These are phyloP conservation scores for Pachymerium ferrugineum DNA, from an alignment of 2,888 invertebrate genomes.

Conservation along the genomic window DNA sequence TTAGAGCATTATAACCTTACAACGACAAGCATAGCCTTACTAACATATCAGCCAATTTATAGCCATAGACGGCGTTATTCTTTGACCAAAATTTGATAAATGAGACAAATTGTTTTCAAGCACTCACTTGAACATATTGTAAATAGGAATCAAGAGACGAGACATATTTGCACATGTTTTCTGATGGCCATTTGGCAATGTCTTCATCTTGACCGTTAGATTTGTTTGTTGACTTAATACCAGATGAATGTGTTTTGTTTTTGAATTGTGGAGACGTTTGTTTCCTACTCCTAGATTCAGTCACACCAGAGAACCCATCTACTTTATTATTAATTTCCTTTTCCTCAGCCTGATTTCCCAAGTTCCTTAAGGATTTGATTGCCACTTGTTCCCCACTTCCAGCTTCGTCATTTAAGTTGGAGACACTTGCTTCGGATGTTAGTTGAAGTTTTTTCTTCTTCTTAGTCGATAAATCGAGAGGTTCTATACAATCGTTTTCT, in stretches of 20 bases:
- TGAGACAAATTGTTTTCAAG: no score
- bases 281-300: not conserved
- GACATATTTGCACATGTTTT: conserved; percentile 83
- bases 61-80: no score
- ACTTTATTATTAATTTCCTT: no score
- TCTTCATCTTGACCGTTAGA: no score
- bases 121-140: conserved; percentile 84
- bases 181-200: conserved; percentile 65
- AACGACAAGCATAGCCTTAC: no score
- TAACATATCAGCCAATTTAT: no score
- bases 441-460: conserved; percentile 11
- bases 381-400: not conserved
- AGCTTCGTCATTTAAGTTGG: not conserved
- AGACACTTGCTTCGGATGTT: conserved; percentile 34
- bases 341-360: conserved; percentile 32
- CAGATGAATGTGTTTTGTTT: no score
- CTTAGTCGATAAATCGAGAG: conserved; percentile 38
- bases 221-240: no score
- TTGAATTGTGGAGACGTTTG: not conserved
- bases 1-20: no score
- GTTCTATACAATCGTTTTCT: conserved; percentile 38
- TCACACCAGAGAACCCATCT: no score
- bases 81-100: no score
- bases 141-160: conserved; percentile 82
- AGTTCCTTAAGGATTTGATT: conserved; percentile 34